These are phyloP conservation scores for Strigamia crassipes DNA, from an alignment of 2,888 invertebrate genomes.

Conservation along the genomic window DNA sequence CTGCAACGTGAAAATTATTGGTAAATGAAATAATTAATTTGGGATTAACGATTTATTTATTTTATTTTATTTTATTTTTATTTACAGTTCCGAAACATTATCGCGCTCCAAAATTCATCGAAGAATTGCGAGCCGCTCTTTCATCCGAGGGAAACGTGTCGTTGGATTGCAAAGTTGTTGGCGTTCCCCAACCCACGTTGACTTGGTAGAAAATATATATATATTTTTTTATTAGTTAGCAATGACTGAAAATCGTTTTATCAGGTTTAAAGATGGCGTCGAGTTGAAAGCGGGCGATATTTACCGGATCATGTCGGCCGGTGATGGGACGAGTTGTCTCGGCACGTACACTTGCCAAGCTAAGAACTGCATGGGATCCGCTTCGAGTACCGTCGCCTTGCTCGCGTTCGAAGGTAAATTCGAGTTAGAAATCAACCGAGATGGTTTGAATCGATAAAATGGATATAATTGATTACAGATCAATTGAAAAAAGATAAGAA, in stretches of 20 bases:
- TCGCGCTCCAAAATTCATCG: constrained; percentile 84
- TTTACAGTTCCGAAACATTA: constrained; percentile 77
- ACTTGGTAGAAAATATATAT: constrained; percentile 77
- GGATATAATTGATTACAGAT: background rate
- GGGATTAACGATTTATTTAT: background rate
- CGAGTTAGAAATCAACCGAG: background rate
- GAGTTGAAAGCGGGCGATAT: constrained; percentile 89
- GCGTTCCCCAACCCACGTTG: constrained; percentile 84
- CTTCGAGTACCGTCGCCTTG: constrained; percentile 84
- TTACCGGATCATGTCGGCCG: constrained; percentile 85
- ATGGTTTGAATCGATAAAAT: background rate
- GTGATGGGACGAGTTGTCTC: constrained; percentile 85
- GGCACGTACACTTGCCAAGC: constrained; percentile 92
- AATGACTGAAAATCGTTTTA: background rate
- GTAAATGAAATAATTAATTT: constrained; percentile 38
- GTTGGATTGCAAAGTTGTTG: constrained; percentile 86
- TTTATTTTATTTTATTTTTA: background rate
- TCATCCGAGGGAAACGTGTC: constrained; percentile 89
- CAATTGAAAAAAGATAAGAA: constrained; percentile 45
- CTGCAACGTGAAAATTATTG: constrained; percentile 77
- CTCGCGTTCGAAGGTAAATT: constrained; percentile 80
- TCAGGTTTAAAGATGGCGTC: constrained; percentile 78
- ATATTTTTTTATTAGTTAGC: too few species aligned
- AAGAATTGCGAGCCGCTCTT: constrained; percentile 80
- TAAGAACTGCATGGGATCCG: constrained; percentile 86